Evolutionary conservation across 2,888 invertebrate genomes (phyloP), one percentile per base, ranked within the genome.

Genomic region (Ferrisia virgata): DNA sequence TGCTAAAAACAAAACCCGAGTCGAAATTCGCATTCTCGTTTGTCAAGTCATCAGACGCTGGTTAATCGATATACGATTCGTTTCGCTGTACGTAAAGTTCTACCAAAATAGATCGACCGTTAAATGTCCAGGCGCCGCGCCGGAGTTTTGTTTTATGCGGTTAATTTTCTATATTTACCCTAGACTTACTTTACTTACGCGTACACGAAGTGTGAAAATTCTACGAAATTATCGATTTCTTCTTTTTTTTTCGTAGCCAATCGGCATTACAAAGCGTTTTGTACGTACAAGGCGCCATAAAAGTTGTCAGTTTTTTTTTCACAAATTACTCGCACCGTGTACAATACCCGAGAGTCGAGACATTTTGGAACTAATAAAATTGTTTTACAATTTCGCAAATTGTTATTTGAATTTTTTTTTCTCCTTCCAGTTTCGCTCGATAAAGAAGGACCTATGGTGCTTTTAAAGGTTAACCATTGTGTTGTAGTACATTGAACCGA

Each of bases 81-180:
- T 64, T 28, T 64, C 64, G 64, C 18, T 53, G 53, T 53, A 18
- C n/a, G n/a, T 31, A 64, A 64, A 53, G 22, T 22, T 43, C n/a
- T 8, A 25, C 64, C 64, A 28, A 64, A 64, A 64, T 64, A 64
- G 64, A 64, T 64, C 64, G 64, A 64, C 28, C 28, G 28, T 64
- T 64, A 64, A 64, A 64, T 64, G 31, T 28, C 64, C 64, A 64
- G 64, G 64, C 64, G 64, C 64, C 64, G 64, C 64, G 64, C 64
- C 64, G 28, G 31, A 53, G 53, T 53, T 22, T 22, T 11, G 11
- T 64, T 31, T 64, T 15, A 64, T 15, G 15, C 15, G 25, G 64
- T 28, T 64, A 64, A 64, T 64, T 64, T 64, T 64, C 11, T 64
- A 64, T 28, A 28, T 64, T 64, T 64, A 64, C 53, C 11, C 58